Base-by-base conservation (phyloP, 2,797 vertebrate species). In the Pseudochirops corinnae region DNA sequence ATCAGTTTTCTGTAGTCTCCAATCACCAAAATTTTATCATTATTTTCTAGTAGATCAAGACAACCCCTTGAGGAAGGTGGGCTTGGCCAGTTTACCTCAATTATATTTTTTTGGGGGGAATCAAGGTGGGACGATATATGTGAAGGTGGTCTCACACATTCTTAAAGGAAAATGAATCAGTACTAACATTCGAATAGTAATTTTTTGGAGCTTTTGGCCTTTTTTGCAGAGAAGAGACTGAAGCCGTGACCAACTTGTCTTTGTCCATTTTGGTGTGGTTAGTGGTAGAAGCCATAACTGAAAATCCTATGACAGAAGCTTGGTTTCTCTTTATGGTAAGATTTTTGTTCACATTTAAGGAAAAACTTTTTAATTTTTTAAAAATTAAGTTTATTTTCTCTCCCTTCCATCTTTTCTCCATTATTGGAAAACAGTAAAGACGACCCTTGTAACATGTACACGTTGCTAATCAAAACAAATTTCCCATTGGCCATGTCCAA, bases 151-250 rank as follows among this genome's bases (percentile, higher is more conserved):
- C 13, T 82, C 12, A 16, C 33, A n/a, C 26, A 39, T 55, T 74
- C 10, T 12, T 92, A 62, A 0, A 93, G 91, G 87, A 94, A 82
- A 97, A 57, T 95, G 90, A 0, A 95, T 95, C 94, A 93, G 56
- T 95, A 93, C 21, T 55, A 97, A 56, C 5, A 50, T 14, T 74
- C 96, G 56, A 53, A 67, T 16, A 96, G 46, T 94, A 53, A 53
- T 46, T 55, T 93, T 94, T 93, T 87, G 21, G 91, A 90, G 60
- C n/a, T 94, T 96, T 96, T 28, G 46, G 46, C 67, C 93, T 56
- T 95, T 24, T 96, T 98, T 95, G 58, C 90, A 97, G 97, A 94
- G 95, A 82, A 91, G 82, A 95, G 26, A 90, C 39, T 24, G 53
- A 91, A 95, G 92, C 29, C 92, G 60, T 31, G 95, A 90, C 28